These are phyloP conservation scores for Aramus guarauna DNA, from an alignment of 2,113 vertebrate species.

Conservation along the genomic window DNA sequence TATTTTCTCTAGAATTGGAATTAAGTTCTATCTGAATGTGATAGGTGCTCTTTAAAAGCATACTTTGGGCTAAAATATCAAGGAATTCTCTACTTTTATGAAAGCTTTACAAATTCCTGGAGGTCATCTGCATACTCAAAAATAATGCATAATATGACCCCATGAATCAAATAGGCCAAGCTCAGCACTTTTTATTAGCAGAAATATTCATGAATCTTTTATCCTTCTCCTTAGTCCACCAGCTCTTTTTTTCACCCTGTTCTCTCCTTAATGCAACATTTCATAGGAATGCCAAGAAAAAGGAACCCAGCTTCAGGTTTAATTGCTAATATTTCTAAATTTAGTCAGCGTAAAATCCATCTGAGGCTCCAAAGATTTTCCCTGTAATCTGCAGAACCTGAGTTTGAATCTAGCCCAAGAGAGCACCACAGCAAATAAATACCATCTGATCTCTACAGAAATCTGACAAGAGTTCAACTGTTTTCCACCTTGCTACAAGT, in stretches of 20 bases:
- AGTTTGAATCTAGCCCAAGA: constrained; percentile 56
- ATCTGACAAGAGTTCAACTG: constrained; percentile 58
- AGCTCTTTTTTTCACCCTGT: constrained; percentile 51
- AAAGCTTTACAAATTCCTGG: constrained; percentile 62
- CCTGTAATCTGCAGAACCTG: constrained; percentile 54
- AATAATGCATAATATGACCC: constrained; percentile 57
- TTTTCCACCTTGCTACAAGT: constrained; percentile 61
- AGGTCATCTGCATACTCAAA: constrained; percentile 59
- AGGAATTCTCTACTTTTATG: constrained; percentile 18
- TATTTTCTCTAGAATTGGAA: background rate
- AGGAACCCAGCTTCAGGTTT: constrained; percentile 37
- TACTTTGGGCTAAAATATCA: constrained; percentile 23
- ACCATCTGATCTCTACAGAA: constrained; percentile 69
- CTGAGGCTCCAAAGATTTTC: constrained; percentile 37
- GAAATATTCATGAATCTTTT: constrained; percentile 70
- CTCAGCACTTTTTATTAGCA: constrained; percentile 66
- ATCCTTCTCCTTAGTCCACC: constrained; percentile 53
- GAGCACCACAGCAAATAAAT: constrained; percentile 67
- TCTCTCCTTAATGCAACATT: constrained; percentile 68
- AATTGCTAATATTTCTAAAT: constrained; percentile 74
- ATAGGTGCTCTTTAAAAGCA: constrained; percentile 11
- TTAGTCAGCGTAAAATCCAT: constrained; percentile 64
- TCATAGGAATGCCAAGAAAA: constrained; percentile 66
- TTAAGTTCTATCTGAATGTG: background rate
- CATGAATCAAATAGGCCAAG: constrained; percentile 62